These are phyloP conservation scores for Chironomus tentans DNA, from an alignment of 2,888 invertebrate genomes.

Conservation along the genomic window DNA sequence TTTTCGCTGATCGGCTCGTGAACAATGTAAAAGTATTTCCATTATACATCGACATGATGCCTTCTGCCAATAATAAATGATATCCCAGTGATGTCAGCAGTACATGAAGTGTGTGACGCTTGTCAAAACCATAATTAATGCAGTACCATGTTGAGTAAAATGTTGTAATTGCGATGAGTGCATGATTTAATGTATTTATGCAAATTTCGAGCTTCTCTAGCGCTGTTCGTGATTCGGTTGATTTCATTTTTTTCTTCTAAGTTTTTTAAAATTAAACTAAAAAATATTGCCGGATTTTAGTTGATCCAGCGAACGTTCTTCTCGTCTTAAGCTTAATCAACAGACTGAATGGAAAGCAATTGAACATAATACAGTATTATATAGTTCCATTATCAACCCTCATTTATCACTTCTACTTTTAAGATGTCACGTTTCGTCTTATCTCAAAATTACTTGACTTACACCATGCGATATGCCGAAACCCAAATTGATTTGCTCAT, in stretches of 20 bases:
- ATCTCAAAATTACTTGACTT: not conserved
- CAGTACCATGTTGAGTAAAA: not conserved
- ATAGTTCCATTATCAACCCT: not conserved
- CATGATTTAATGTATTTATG: not conserved
- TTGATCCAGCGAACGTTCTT: not conserved
- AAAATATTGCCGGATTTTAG: not conserved
- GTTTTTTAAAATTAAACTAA: not conserved
- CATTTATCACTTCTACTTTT: not conserved
- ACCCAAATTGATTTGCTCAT: not conserved
- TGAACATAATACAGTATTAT: not conserved
- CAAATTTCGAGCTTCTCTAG: not conserved
- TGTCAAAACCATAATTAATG: slow-evolving; percentile 1
- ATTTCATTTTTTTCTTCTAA: too few relatives aligned
- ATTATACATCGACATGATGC: not conserved
- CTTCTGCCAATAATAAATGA: slow-evolving; percentile 2
- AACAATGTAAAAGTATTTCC: slow-evolving; percentile 7
- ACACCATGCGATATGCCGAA: not conserved
- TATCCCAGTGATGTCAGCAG: not conserved
- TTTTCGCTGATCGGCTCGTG: not conserved
- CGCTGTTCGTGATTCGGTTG: not conserved
- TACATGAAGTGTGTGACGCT: not conserved
- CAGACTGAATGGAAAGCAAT: not conserved
- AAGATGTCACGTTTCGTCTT: not conserved
- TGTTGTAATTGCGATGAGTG: not conserved
- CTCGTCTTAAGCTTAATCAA: not conserved